phyloP scores from a whole-genome alignment of 2,888 invertebrate genomes.

The Raillietiella orientalis region DNA sequence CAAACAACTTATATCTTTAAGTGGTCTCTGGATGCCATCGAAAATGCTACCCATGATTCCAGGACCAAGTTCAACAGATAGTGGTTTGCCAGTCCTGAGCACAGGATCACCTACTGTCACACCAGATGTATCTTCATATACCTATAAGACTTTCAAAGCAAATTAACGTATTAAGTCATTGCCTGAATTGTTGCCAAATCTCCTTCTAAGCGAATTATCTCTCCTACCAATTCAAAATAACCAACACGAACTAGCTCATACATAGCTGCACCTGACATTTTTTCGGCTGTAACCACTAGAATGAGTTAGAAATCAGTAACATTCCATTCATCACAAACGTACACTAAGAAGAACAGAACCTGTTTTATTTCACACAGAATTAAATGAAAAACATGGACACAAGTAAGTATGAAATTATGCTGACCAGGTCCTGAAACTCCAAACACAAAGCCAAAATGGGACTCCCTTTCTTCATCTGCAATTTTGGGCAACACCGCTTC shows the following conservation, averaged over 20 bases:
- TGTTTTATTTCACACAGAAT: conserved; percentile 1
- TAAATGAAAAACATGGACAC: conserved; percentile 3
- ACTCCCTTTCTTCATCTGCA: conserved; percentile 52
- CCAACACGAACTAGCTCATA: conserved; percentile 98
- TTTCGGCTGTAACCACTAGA: conserved; percentile 88
- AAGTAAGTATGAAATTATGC: conserved; percentile 7
- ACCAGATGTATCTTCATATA: conserved; percentile 82
- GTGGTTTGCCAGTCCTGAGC: conserved; percentile 83
- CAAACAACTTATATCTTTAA: conserved; percentile 78
- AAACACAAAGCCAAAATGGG: conserved; percentile 68
- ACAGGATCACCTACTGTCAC: conserved; percentile 99
- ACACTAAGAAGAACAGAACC: conserved; percentile 2
- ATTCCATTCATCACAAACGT: too few relatives aligned
- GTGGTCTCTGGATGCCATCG: conserved; percentile 96
- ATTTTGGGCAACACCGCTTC: conserved; percentile 25
- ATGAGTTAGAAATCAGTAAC: conserved; percentile 1
- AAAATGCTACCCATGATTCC: conserved; percentile 98
- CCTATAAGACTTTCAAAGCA: conserved; percentile 17
- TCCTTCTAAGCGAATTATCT: conserved; percentile 97
- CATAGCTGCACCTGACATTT: conserved; percentile 99
- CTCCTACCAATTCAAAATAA: conserved; percentile 88
- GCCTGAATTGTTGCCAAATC: conserved; percentile 99
- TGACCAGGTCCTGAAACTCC: conserved; percentile 95
- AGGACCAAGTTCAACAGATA: conserved; percentile 94
- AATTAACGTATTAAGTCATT: conserved; percentile 8